A percentile compares a stretch with the other conserved stretches of the same genome.
phyloP scores from a whole-genome alignment of 2,113 vertebrate genomes.

The Cochlearius cochlearius region DNA sequence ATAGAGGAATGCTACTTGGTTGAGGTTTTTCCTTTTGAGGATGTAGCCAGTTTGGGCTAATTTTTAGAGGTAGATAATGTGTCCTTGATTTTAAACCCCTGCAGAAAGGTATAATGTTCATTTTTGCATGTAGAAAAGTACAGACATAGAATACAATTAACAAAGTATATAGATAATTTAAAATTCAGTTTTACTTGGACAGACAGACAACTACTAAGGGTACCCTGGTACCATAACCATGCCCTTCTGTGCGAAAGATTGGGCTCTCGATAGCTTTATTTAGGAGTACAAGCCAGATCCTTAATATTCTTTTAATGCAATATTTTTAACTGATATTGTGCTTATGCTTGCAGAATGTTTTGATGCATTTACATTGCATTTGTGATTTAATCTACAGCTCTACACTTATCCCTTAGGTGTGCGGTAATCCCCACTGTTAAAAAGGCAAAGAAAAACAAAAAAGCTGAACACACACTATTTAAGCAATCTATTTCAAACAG shows the following conservation, averaged over 20 bases:
- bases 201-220: background rate
- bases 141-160: background rate
- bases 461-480: conserved; percentile 42
- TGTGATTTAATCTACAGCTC: conserved; percentile 30
- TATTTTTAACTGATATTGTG: conserved; percentile 3
- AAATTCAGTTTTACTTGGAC: background rate
- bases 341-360: conserved; percentile 34
- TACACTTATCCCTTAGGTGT: conserved; percentile 16
- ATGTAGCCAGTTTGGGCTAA: background rate
- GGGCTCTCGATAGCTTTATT: background rate
- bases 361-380: conserved; percentile 24
- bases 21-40: background rate
- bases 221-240: background rate
- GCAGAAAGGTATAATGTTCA: background rate
- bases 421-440: background rate
- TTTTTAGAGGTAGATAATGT: background rate
- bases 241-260: background rate
- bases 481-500: conserved; percentile 55
- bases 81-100: background rate
- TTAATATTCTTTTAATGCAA: background rate
- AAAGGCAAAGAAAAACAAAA: conserved; percentile 26
- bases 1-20: background rate
- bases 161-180: background rate
- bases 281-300: background rate
- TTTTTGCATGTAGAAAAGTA: background rate